These are phyloP conservation scores for Phallusia fumigata DNA, from an alignment of 23 tunicate species.

Conservation along the genomic window DNA sequence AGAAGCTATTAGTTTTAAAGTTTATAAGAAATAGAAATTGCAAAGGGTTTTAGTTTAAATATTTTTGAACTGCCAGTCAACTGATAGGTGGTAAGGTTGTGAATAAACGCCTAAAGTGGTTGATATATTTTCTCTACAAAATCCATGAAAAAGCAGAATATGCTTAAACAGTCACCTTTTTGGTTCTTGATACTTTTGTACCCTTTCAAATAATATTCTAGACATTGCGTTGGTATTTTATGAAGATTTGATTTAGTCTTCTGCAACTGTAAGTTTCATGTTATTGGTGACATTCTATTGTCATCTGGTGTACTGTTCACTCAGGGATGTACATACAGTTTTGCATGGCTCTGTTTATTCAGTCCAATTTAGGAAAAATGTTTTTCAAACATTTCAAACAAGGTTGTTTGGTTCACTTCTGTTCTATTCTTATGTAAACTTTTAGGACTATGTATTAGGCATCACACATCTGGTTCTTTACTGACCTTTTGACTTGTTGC, in stretches of 20 bases:
- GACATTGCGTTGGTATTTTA: neutral
- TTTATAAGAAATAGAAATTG: too few relatives aligned
- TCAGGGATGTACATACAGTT: slow-evolving; percentile 12
- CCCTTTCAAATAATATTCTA: neutral
- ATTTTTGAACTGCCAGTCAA: too few relatives aligned
- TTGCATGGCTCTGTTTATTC: neutral
- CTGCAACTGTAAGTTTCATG: neutral
- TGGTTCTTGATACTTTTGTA: neutral
- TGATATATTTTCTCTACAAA: too few relatives aligned
- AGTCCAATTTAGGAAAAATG: neutral
- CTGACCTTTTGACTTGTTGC: neutral
- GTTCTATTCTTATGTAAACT: neutral
- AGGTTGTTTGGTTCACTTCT: neutral
- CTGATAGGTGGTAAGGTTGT: too few relatives aligned
- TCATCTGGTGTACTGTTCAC: neutral
- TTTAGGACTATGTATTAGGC: neutral
- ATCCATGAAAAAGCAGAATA: too few relatives aligned
- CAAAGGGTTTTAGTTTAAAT: too few relatives aligned
- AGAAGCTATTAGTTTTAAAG: too few relatives aligned
- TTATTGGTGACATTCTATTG: neutral
- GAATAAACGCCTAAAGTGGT: too few relatives aligned
- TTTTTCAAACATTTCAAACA: neutral
- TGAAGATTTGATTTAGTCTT: neutral
- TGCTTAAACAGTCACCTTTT: neutral
- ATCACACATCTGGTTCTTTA: neutral